Base-by-base conservation (phyloP, 2,797 vertebrate species). In the Ataeniobius toweri region DNA sequence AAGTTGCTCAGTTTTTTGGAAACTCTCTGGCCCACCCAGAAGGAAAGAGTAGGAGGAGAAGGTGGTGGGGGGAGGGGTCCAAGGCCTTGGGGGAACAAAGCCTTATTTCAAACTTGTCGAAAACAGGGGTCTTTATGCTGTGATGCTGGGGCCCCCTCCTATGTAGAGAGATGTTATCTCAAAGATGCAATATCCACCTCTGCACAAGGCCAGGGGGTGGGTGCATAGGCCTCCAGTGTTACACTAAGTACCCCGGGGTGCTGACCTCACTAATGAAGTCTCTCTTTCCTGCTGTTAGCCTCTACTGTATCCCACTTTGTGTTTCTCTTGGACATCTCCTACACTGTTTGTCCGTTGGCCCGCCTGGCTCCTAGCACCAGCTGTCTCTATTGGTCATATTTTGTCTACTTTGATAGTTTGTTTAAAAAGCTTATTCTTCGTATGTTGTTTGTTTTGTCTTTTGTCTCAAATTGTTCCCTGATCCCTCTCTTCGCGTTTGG, bases 141-240 rank as follows among this genome's bases (percentile, higher is more conserved):
- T 88, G 93, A 94, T 93, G 89, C 91, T 80, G 91, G 88, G 89
- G 87, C 89, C 92, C 88, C 93, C 91, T 91, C 91, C 92, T 90
- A 91, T 93, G 93, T 93, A 92, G 90, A 80, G 91, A 93, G 94
- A 95, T 95, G 94, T 95, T 94, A 95, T 95, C 93, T 90, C 94
- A 94, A 94, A 95, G 93, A 94, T 95, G 94, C 94, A 95, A 94
- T 95, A 95, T 95, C 94, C 94, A 94, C 92, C 89, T 91, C 91
- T 67, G 90, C 88, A 86, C 81, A 86, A 91, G 93, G 89, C 90
- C 68, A 76, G 81, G 84, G 81, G 83, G 83, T 41, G 83, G 85
- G 83, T 89, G 88, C 89, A 94, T 93, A 95, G 93, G 90, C 92
- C 92, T 93, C 93, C 94, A 94, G 93, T 95, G 94, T 94, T 94